Evolutionary conservation across 2,113 vertebrate species (phyloP).

Genomic region (Apaloderma vittatum): DNA sequence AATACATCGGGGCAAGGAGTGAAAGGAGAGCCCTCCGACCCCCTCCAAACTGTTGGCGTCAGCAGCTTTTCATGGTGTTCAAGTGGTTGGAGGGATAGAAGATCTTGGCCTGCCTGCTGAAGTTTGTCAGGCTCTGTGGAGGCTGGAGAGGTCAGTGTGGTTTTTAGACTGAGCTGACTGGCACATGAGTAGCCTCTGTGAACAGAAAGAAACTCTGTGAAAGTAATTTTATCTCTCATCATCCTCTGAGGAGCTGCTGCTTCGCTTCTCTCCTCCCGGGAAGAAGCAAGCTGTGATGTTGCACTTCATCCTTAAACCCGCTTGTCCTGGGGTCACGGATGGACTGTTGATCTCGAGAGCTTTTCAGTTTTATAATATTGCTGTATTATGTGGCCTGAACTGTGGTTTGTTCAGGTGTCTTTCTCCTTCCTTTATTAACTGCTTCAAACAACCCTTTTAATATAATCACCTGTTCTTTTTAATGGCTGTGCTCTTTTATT

Average conservation of each 20-base stretch:
- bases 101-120: too few relatives aligned
- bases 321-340: background rate
- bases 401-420: background rate
- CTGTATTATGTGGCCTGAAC: background rate
- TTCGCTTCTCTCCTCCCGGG: rapidly evolving
- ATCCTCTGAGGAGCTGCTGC: background rate
- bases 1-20: rapidly evolving
- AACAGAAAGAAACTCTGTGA: background rate
- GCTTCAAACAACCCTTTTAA: background rate
- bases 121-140: background rate
- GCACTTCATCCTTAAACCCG: background rate
- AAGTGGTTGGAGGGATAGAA: rapidly evolving
- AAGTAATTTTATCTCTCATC: background rate
- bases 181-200: too few relatives aligned
- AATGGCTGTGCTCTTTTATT: background rate
- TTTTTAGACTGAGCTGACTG: background rate
- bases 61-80: background rate
- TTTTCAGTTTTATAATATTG: background rate
- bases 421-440: background rate
- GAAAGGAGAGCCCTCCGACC: background rate
- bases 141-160: background rate
- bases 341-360: background rate
- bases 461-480: background rate
- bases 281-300: background rate
- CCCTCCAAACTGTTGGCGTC: too few relatives aligned